Base-by-base conservation (phyloP, 1,140 invertebrate genomes). In the Tetramorium alpestre region DNA sequence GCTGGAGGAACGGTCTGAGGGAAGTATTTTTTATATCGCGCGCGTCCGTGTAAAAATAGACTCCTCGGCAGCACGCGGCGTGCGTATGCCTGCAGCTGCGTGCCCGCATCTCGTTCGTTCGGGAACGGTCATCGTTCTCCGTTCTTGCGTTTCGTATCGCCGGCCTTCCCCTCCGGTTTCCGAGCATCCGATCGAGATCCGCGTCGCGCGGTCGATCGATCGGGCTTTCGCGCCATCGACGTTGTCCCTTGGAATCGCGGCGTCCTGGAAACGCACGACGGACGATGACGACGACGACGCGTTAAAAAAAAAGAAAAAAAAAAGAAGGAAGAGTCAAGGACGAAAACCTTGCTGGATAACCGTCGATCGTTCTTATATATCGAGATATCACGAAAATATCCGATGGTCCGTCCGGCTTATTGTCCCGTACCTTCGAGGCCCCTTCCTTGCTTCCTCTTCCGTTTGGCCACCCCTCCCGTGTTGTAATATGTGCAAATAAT, bases 401-500 rank as follows among this genome's bases (percentile, higher is more conserved):
- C 87, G 89, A 90, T 88, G 90, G 87, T 91, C 89, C 90, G 90
- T 91, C 90, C 90, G 90, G 89, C 60, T 88, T 73, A 85, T 87
- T 91, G 72, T 87, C 62, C 88, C 78, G 81, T 70, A 84, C 76
- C 85, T 89, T 85, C 81, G 85, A 91, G 62, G 70, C 65, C 28
- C 64, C 70, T 69, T 81, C 58, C 56, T 76, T 76, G 25, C 81
- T 65, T 65, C 78, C 77, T 75, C 75, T 75, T 91, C 51, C 56
- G 64, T 90, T 82, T 89, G 85, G 64, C 80, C 51, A 62, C 72
- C 54, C 69, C 58, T 88, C 28, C 84, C 87, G 87, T 90, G 81
- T 87, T 92, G 92, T 93, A 47, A 93, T 93, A 90, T 91, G 92
- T 93, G 93, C 92, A 93, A 92, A 93, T 93, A 93, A 93, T 93